Conservation (phyloP, 2,797 vertebrate genomes). For the Cuniculus paca region DNA sequence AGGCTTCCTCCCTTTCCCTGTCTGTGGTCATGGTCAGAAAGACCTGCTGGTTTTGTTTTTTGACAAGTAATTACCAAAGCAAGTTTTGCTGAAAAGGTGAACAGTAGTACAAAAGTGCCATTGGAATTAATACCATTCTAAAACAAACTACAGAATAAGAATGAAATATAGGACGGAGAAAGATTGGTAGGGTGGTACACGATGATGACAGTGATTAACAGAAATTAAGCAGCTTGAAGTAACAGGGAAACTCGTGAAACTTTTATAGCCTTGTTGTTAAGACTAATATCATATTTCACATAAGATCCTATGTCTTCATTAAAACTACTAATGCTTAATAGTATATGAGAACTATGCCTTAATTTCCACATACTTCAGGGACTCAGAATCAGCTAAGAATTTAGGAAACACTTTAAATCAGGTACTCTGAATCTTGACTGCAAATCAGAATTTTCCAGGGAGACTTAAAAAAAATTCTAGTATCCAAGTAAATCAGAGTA, state of each 20-base stretch:
- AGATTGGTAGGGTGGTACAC: neutral
- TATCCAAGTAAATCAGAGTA: conserved; percentile 5
- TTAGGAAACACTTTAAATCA: conserved; percentile 36
- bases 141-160: neutral
- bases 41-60: neutral
- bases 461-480: neutral
- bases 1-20: neutral
- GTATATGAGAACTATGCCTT: neutral
- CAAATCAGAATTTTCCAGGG: neutral
- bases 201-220: neutral
- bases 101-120: neutral
- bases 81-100: conserved; percentile 13
- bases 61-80: neutral
- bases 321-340: neutral
- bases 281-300: conserved; percentile 13
- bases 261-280: neutral
- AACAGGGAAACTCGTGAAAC: neutral
- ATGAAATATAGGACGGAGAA: neutral
- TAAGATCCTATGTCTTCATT: neutral
- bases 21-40: neutral
- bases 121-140: neutral
- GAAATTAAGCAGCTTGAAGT: conserved; percentile 34
- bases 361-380: neutral
- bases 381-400: neutral
- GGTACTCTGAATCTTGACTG: conserved; percentile 1